Conservation (phyloP, 1,140 invertebrate genomes). For the Caenorhabditis briggsae region DNA sequence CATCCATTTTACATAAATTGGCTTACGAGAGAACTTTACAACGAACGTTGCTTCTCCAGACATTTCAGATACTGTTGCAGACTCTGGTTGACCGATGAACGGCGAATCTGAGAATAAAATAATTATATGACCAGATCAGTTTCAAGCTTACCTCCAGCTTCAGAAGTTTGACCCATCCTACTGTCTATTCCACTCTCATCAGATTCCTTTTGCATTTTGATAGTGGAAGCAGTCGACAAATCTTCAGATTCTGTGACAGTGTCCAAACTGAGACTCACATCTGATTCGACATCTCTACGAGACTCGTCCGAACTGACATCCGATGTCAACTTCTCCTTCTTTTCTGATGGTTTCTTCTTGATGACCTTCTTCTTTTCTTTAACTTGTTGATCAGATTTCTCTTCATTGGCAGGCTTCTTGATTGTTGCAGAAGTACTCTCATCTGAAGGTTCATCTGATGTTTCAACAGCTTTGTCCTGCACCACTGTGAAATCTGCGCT, state of each 20-base stretch:
- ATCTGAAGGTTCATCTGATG: background rate
- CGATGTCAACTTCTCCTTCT: too few species aligned
- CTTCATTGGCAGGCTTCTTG: background rate
- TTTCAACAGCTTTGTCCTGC: background rate
- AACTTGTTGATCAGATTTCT: background rate
- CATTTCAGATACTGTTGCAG: slow-evolving; percentile 5
- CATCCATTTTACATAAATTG: slow-evolving; percentile 57
- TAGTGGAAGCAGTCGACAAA: slow-evolving; percentile 13
- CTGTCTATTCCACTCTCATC: slow-evolving; percentile 40
- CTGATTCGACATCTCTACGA: background rate
- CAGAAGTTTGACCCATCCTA: slow-evolving; percentile 26
- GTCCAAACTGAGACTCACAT: slow-evolving; percentile 35
- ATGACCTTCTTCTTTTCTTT: slow-evolving; percentile 5
- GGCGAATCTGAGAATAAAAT: slow-evolving; percentile 34
- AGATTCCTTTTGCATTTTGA: slow-evolving; percentile 8
- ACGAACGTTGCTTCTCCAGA: slow-evolving; percentile 13
- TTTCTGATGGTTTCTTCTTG: slow-evolving; percentile 28
- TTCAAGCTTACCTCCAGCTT: background rate
- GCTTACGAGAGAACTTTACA: background rate
- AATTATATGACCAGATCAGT: background rate
- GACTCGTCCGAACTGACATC: background rate
- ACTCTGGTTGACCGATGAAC: slow-evolving; percentile 8
- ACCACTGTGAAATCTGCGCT: background rate
- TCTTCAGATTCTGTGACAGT: slow-evolving; percentile 27
- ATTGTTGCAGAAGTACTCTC: slow-evolving; percentile 2